Base-by-base conservation (phyloP, 2,797 vertebrate species). In the Macropodus opercularis region DNA sequence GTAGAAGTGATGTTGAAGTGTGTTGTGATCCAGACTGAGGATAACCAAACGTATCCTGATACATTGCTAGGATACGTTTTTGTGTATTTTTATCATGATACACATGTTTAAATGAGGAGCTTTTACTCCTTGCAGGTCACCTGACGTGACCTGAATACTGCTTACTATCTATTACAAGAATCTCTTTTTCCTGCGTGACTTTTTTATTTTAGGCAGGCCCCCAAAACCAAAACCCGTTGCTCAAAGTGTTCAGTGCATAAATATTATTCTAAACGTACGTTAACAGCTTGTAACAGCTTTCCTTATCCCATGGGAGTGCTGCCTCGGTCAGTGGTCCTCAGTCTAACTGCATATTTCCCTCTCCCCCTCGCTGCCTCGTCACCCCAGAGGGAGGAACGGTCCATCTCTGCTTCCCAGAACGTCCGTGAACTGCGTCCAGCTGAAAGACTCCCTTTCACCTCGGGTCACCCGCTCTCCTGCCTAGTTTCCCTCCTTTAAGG, bases 361-460 rank as follows among this genome's bases (percentile, higher is more conserved):
- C 31, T 46, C 72, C 58, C 27, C 59, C 36, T 7, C 10, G 75
- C 75, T 77, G 58, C 71, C 73, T 54, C 76, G 72, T 84, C 75
- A 85, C 80, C 77, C 70, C 39, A 53, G 69, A 58, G 78, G 77
- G 79, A 65, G 67, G 60, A 80, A 47, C 15, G 58, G 74, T 59
- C 53, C 21, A 36, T 44, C 56, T 66, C 73, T 79, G 69, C 81
- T 77, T 85, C 81, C 77, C 81, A 82, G 85, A 88, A 84, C 79
- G 75, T 82, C 74, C 73, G 69, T 71, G 77, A 87, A 85, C 79
- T 63, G 54, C 23, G 75, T 86, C 72, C 69, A 69, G 64, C 75
- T 90, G 72, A 92, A 90, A 87, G 89, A 75, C 74, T 87, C 76
- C 83, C 85, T 86, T 89, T 88, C 85, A 90, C 72, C 76, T 70